Conservation (phyloP, 2,113 vertebrate genomes). For the Ivindomyrus marchei region DNA sequence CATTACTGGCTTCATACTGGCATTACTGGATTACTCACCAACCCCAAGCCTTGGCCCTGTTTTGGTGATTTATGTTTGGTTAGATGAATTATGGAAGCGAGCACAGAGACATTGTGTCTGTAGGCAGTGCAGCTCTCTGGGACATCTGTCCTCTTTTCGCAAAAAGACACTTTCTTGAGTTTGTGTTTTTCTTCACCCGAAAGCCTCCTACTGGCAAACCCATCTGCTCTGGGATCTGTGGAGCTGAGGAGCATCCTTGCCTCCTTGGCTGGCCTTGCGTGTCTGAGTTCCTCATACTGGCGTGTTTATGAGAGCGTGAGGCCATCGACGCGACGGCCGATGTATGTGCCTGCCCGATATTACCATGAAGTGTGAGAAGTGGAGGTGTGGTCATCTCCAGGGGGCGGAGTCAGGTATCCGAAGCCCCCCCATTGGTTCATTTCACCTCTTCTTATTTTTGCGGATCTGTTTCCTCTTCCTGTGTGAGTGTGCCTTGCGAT, state of each 20-base stretch:
- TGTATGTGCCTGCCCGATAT: neutral
- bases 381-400: neutral
- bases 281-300: neutral
- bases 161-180: neutral
- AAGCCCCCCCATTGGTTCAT: neutral
- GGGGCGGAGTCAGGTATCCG: neutral
- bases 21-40: neutral
- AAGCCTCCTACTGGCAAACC: neutral
- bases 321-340: neutral
- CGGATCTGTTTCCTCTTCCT: neutral
- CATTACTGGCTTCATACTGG: neutral
- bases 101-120: no score
- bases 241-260: neutral
- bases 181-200: neutral
- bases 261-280: neutral
- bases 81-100: neutral
- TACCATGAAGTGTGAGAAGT: neutral
- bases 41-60: neutral
- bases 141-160: neutral
- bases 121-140: neutral
- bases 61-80: neutral
- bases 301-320: neutral
- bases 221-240: slow-evolving; percentile 11
- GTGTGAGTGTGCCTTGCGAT: neutral
- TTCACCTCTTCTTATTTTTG: neutral